Evolutionary conservation across 1,140 invertebrate genomes (phyloP), one percentile per base, ranked within the genome.

Genomic region (Leptinotarsa texana): DNA sequence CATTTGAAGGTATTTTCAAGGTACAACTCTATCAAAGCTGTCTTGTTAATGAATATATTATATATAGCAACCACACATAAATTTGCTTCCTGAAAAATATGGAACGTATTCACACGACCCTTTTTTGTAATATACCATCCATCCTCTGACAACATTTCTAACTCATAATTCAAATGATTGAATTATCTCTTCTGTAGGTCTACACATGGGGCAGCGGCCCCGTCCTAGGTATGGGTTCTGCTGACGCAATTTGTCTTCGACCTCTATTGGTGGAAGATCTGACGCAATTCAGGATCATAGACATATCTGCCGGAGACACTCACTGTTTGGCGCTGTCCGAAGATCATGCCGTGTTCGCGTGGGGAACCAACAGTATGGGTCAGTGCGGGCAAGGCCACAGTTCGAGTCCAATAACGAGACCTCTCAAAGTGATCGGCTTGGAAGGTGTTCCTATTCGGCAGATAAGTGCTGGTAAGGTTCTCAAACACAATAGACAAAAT

Each of bases 361-460:
- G 92, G 92, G 92, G 92, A 49, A 90, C 90, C 74, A 92, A 92
- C 86, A 88, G 90, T 47, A 91, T 92, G 86, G 92, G 92, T 0
- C 92, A 93, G 79, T 92, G 91, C 85, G 91, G 91, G 17, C 89
- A 91, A 80, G 91, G 91, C 11, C 91, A 92, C 82, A 88, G 88
- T 3, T 90, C 89, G 13, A 90, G 89, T 57, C 90, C 90, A 3
- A 88, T 92, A 17, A 88, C 88, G 65, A 84, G 88, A 78, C 91
- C 92, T 21, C 85, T 87, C 13, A 87, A 90, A 79, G 91, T 93
- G 0, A 83, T 90, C 63, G 90, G 90, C 4, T 81, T 93, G 15
- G 89, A 89, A 18, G 88, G 88, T 1, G 86, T 89, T 65, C 87
- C 87, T 73, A 88, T 92, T 69, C 86, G 89, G 63, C 88, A 90